Base-by-base conservation (phyloP, 2,113 vertebrate species). In the Strix aluco region DNA sequence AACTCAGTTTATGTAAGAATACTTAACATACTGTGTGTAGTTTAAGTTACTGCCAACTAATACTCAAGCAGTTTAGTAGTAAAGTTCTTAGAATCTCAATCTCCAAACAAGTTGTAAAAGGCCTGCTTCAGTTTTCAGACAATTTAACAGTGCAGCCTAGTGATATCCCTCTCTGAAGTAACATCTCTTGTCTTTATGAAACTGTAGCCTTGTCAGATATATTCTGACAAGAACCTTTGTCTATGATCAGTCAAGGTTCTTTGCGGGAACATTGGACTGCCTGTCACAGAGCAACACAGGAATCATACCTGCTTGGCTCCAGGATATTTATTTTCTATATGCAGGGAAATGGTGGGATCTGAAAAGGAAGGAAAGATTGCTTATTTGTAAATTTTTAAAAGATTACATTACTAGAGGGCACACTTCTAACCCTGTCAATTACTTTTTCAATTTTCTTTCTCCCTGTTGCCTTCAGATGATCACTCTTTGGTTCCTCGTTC, bases 1-100 rank as follows among this genome's bases (percentile, higher is more conserved):
- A 97, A 97, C 94, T 97, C 95, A 97, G 95, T 95, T 98, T 96
- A 96, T 96, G 95, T 89, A 97, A 96, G 94, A 96, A 97, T 96
- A 96, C 87, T 97, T 98, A 92, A 67, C 94, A 94, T 95, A 95
- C 81, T 93, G 40, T 90, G 88, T 91, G 65, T 94, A 96, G 90
- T 97, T 97, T 95, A 97, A 97, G 87, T 94, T 97, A 92, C 96
- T 92, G 94, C 71, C 89, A 92, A 95, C 93, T 98, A 97, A 96
- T 97, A 94, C 97, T 96, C 94, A 96, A 95, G 88, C 92, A 93
- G 83, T 96, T 97, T 92, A 98, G 40, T 85, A 93, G 90, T 93
- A 97, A 97, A 98, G 92, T 97, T 98, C 94, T 97, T 96, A 96
- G 96, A 97, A 93, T 97, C 92, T 94, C 95, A 96, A 52, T 97